These are phyloP conservation scores for Acanthacorydalis orientalis DNA, from an alignment of 2,888 invertebrate species.

Conservation along the genomic window DNA sequence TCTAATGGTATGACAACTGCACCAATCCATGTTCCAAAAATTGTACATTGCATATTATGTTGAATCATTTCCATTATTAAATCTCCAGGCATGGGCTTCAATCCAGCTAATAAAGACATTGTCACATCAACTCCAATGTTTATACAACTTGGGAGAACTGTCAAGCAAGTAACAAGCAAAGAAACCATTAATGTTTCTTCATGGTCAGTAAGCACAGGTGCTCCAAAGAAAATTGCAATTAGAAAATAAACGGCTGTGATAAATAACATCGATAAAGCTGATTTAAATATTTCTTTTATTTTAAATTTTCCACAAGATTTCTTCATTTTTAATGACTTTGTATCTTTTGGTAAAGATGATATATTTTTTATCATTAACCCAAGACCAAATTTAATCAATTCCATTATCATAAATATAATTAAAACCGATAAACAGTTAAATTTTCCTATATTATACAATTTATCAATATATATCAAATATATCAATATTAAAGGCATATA, in stretches of 20 bases:
- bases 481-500: slow-evolving; percentile 40
- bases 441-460: slow-evolving; percentile 41
- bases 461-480: slow-evolving; percentile 35
- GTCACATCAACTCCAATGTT: slow-evolving; percentile 41
- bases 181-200: slow-evolving; percentile 54
- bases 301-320: slow-evolving; percentile 25
- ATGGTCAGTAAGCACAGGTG: slow-evolving; percentile 41
- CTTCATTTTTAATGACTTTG: slow-evolving; percentile 17
- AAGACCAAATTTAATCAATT: slow-evolving; percentile 33
- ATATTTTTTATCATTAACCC: slow-evolving; percentile 17
- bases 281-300: slow-evolving; percentile 33
- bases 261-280: slow-evolving; percentile 27
- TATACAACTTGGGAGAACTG: slow-evolving; percentile 43
- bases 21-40: slow-evolving; percentile 70
- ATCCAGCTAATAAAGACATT: slow-evolving; percentile 33
- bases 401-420: slow-evolving; percentile 26
- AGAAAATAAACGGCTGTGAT: slow-evolving; percentile 36
- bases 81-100: slow-evolving; percentile 31
- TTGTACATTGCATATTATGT: slow-evolving; percentile 35
- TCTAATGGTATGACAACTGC: slow-evolving; percentile 76
- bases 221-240: slow-evolving; percentile 48
- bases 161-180: slow-evolving; percentile 38
- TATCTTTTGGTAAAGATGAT: slow-evolving; percentile 7
- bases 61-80: slow-evolving; percentile 38
- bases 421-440: slow-evolving; percentile 26